Evolutionary conservation across 2,113 vertebrate genomes (phyloP), one percentile per base, ranked within the genome.

Genomic region (Agapornis roseicollis): DNA sequence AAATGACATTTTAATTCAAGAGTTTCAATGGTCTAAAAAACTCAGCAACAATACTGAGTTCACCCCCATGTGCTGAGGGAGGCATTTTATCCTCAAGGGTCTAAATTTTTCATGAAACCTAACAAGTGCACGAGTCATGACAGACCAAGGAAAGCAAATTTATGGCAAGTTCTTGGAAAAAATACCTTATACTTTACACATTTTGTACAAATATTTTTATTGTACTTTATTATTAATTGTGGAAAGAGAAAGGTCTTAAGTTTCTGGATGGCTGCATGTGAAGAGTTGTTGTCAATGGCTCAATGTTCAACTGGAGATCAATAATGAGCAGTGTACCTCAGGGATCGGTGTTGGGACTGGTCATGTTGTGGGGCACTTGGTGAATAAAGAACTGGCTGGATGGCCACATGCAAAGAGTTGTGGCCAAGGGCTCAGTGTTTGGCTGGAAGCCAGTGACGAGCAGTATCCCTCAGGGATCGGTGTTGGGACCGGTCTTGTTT

Each of bases 61-160:
- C 7, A 37, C 5, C 2, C 13, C 8, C 25, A 3, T 0, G 0
- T 49, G 47, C 28, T 85, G 50, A 71, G 33, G 9, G 49, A 1
- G 6, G 9, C 17, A 7, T 81, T 73, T 69, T 56, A 19, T 44
- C 16, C 42, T 64, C 35, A 22, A 63, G 20, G 17, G 11, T 55
- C 22, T 17, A 44, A 47, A 41, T 9, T n/a, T 83, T 80, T 61
- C 7, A 3, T n/a, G 49, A 69, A 88, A 39, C 9, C 10, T 52
- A 52, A 65, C 17, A 76, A 6, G 8, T 22, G 16, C 0, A 0
- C 39, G 16, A 39, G 6, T 29, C 17, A 8, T 39, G 8, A 27
- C 23, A 55, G 41, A 65, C 17, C 23, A 52, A 72, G 13, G 22
- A 70, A 44, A 3, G 3, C 3, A 5, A 3, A 25, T 56, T 11